Conservation (phyloP, 2,113 vertebrate species). For the Fukomys damarensis region DNA sequence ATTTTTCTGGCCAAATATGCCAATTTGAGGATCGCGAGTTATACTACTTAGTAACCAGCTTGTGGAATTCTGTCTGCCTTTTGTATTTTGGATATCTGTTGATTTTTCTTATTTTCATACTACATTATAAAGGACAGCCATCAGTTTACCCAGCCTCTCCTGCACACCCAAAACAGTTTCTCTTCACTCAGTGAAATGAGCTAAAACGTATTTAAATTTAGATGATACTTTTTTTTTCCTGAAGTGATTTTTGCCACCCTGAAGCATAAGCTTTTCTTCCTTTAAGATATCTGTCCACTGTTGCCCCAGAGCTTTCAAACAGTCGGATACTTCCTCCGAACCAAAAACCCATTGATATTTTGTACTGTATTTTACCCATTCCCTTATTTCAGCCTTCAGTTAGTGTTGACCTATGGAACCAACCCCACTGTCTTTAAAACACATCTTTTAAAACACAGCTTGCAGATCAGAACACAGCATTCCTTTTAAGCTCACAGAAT, state of each 20-base stretch:
- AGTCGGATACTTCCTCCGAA: neutral
- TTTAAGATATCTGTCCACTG: conserved; percentile 4
- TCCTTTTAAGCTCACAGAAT: neutral
- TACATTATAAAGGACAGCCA: neutral
- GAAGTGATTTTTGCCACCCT: conserved; percentile 19
- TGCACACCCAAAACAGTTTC: neutral
- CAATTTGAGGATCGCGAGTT: neutral
- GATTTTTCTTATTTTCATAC: neutral
- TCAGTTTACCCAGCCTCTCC: accelerated
- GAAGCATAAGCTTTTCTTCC: neutral
- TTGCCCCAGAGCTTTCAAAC: neutral
- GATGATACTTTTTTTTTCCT: neutral
- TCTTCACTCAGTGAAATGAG: neutral
- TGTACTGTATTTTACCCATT: neutral
- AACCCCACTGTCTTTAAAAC: neutral
- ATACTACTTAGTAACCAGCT: neutral
- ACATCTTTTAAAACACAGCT: neutral
- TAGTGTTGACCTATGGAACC: neutral
- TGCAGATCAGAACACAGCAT: neutral
- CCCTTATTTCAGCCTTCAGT: neutral
- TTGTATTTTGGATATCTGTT: neutral
- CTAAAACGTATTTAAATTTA: neutral
- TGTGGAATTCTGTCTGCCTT: neutral
- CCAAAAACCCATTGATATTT: conserved; percentile 45
- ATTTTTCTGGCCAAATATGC: neutral